Conservation (phyloP, 2,113 vertebrate species). For the Paracanthobrama guichenoti region DNA sequence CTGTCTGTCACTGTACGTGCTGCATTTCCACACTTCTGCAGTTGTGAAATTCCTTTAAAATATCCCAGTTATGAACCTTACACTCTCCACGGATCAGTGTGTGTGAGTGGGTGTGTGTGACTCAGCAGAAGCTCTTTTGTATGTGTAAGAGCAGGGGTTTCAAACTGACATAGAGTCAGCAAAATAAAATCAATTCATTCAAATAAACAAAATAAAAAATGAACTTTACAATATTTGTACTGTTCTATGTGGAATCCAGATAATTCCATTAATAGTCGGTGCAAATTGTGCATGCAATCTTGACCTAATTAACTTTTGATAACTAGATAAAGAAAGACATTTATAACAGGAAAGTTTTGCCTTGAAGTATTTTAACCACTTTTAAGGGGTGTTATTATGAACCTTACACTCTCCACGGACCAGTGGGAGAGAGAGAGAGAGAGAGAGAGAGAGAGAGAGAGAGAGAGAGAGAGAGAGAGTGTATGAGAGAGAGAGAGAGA, state of each 20-base stretch:
- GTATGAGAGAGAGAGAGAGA: no score
- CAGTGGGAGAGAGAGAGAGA: no score
- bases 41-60: constrained; percentile 1
- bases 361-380: neutral
- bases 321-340: neutral
- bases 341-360: neutral
- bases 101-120: neutral
- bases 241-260: neutral
- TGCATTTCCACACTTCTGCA: neutral
- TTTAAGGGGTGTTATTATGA: neutral
- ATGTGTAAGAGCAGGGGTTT: neutral
- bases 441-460: no score
- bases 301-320: neutral
- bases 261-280: neutral
- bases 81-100: neutral
- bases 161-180: no score
- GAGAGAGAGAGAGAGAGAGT: no score
- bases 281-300: neutral
- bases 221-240: neutral
- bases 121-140: constrained; percentile 31
- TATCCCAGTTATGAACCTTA: constrained; percentile 15
- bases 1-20: neutral
- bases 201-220: neutral
- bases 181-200: no score
- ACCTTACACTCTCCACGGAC: neutral